Conservation (phyloP, 2,797 vertebrate species). For the Sciurus vulgaris region DNA sequence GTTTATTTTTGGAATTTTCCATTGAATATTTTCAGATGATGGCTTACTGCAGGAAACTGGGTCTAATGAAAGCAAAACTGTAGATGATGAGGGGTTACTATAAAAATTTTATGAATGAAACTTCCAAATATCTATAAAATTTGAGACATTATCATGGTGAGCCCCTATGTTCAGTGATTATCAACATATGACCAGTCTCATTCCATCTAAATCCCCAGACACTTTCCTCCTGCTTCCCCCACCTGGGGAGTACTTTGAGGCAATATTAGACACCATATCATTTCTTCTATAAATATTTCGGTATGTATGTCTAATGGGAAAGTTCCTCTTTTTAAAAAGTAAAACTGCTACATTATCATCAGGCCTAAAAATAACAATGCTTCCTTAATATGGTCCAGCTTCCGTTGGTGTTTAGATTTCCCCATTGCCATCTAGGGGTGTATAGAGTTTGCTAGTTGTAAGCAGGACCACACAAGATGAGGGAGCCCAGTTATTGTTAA, state of each 20-base stretch:
- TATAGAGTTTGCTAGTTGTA: not conserved
- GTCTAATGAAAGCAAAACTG: not conserved
- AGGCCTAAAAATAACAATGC: not conserved
- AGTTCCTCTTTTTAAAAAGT: not conserved
- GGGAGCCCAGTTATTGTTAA: not conserved
- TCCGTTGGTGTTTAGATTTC: not conserved
- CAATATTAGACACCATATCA: not conserved
- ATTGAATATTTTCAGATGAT: not conserved
- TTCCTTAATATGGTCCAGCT: not conserved
- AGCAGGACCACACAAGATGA: not conserved
- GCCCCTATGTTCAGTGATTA: not conserved
- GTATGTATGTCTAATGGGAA: not conserved
- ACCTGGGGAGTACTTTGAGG: not conserved
- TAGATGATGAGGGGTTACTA: not conserved
- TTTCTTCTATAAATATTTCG: not conserved
- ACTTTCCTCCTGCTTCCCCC: not conserved
- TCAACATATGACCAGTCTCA: rapidly evolving
- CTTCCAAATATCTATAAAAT: not conserved
- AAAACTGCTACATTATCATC: not conserved
- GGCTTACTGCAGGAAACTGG: not conserved
- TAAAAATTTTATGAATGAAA: not conserved
- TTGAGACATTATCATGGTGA: not conserved
- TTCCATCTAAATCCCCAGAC: not conserved
- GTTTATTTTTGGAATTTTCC: not conserved
- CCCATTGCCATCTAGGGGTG: rapidly evolving